A percentile compares a stretch with the other conserved stretches of the same genome.
phyloP scores from a whole-genome alignment of 2,888 invertebrate genomes.

The Trissonchulus sp. region DNA sequence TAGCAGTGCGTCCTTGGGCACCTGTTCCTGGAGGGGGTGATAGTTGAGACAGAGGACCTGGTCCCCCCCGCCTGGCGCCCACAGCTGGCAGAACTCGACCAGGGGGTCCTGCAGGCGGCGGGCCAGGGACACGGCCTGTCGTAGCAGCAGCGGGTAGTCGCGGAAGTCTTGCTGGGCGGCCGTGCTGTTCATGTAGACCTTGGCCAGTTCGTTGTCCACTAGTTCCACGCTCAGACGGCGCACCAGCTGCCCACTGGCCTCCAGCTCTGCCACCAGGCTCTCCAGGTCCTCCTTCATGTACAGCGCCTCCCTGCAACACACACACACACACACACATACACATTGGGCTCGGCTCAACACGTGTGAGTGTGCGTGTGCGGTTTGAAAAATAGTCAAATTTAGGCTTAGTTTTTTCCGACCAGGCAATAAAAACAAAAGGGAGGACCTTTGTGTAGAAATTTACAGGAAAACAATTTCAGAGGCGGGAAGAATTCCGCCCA shows the following conservation, averaged over 20 bases:
- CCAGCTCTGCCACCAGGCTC: slow-evolving; percentile 35
- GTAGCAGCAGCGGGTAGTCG: slow-evolving; percentile 80
- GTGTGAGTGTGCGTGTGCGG: too few species aligned
- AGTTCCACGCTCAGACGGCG: slow-evolving; percentile 80
- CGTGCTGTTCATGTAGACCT: slow-evolving; percentile 81
- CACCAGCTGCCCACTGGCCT: slow-evolving; percentile 68
- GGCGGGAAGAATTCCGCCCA: too few species aligned
- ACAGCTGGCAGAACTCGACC: slow-evolving; percentile 89
- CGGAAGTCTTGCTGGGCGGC: slow-evolving; percentile 67
- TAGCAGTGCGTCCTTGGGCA: slow-evolving; percentile 73
- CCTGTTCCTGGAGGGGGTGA: slow-evolving; percentile 63
- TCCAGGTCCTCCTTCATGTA: slow-evolving; percentile 62
- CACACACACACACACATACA: too few species aligned
- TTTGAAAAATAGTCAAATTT: too few species aligned
- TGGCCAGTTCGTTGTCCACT: slow-evolving; percentile 84
- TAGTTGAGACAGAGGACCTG: slow-evolving; percentile 90
- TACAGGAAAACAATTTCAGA: too few species aligned
- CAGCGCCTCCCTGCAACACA: slow-evolving; percentile 65
- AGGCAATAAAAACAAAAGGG: too few species aligned
- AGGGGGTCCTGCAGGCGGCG: slow-evolving; percentile 88
- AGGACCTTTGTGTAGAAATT: too few species aligned
- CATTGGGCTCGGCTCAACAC: too few species aligned
- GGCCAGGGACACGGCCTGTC: slow-evolving; percentile 87
- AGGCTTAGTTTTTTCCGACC: too few species aligned
- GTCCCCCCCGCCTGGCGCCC: slow-evolving; percentile 88